Conservation (phyloP, 2,797 vertebrate genomes). For the Bradypus variegatus region DNA sequence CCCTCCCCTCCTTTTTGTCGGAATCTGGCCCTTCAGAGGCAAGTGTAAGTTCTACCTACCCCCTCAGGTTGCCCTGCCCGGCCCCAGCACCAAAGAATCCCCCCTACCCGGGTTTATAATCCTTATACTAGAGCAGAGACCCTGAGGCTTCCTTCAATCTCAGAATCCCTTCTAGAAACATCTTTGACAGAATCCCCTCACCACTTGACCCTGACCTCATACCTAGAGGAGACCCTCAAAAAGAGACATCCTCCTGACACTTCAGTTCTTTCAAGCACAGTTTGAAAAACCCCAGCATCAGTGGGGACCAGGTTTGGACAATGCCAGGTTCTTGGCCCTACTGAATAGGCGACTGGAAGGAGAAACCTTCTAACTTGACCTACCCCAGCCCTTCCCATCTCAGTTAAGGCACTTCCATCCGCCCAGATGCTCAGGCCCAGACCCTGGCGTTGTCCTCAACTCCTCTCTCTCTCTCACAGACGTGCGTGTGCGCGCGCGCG, state of each 20-base stretch:
- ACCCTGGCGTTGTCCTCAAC: background rate
- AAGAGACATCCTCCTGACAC: background rate
- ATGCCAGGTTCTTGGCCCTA: background rate
- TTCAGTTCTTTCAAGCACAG: background rate
- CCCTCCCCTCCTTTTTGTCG: background rate
- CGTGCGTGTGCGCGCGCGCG: no score
- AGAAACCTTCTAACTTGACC: background rate
- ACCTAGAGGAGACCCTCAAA: background rate
- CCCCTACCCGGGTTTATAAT: background rate
- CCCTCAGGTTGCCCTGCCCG: rapidly evolving
- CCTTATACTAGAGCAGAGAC: rapidly evolving
- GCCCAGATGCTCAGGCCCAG: background rate
- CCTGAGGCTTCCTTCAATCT: background rate
- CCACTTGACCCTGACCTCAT: no score
- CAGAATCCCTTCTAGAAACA: background rate
- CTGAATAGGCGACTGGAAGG: background rate
- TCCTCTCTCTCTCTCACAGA: background rate
- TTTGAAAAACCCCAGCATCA: background rate
- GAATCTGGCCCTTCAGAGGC: background rate
- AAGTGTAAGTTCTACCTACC: background rate
- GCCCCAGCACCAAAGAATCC: no score
- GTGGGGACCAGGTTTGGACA: background rate
- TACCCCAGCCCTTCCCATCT: background rate
- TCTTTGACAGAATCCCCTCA: background rate
- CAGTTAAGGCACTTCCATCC: background rate